These are phyloP conservation scores for Thunnus thynnus DNA, from an alignment of 2,113 vertebrate genomes.

Conservation along the genomic window DNA sequence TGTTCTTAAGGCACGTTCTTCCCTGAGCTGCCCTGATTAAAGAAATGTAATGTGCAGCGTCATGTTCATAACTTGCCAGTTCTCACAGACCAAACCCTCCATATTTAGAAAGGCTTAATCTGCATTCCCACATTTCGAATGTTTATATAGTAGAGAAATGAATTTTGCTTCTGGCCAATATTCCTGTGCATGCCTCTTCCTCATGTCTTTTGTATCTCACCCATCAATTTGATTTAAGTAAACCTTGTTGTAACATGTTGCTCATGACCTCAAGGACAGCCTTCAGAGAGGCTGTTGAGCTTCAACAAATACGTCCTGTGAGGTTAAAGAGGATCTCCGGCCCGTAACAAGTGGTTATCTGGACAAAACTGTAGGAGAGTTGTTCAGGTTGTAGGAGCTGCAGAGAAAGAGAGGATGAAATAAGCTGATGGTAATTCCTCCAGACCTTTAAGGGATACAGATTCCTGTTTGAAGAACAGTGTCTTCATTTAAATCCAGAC, in stretches of 20 bases:
- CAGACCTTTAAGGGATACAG: background rate
- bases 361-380: background rate
- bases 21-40: background rate
- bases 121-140: conserved; percentile 70
- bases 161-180: conserved; percentile 71
- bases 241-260: conserved; percentile 75
- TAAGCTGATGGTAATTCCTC: no score
- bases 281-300: conserved; percentile 39
- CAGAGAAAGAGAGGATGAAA: background rate
- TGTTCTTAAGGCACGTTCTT: background rate
- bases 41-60: background rate
- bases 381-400: background rate
- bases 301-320: conserved; percentile 57
- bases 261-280: conserved; percentile 54
- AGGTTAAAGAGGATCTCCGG: conserved; percentile 32
- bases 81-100: conserved; percentile 42
- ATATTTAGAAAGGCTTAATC: conserved; percentile 64
- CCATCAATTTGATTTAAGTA: conserved; percentile 67
- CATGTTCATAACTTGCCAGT: conserved; percentile 43
- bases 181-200: conserved; percentile 58
- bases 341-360: background rate
- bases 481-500: background rate
- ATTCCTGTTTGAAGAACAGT: background rate
- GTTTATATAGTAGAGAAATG: conserved; percentile 77
- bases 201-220: conserved; percentile 65